Evolutionary conservation across 2,888 invertebrate species (phyloP).

Genomic region (Baccha elongata): DNA sequence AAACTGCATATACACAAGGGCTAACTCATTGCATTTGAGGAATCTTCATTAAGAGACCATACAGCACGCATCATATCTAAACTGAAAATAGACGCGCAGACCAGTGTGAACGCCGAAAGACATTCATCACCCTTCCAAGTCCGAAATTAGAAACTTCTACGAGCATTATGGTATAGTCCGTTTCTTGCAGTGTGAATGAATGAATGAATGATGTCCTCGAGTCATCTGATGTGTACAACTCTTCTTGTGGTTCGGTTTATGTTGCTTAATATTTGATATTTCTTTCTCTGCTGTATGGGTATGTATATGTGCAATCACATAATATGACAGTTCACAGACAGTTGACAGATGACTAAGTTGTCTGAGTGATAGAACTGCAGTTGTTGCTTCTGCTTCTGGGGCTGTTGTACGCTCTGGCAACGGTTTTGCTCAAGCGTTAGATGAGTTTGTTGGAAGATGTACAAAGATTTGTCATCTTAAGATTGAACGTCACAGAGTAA

Average conservation of each 20-base stretch:
- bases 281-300: constrained; percentile 54
- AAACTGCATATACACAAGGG: constrained; percentile 8
- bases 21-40: constrained; percentile 8
- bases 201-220: constrained; percentile 78
- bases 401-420: constrained; percentile 77
- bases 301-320: constrained; percentile 43
- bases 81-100: constrained; percentile 54
- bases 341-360: constrained; percentile 78
- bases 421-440: constrained; percentile 68
- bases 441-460: constrained; percentile 60
- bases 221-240: constrained; percentile 37
- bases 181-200: constrained; percentile 74
- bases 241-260: constrained; percentile 66
- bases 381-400: constrained; percentile 59
- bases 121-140: constrained; percentile 69
- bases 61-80: constrained; percentile 1
- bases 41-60: constrained; percentile 61
- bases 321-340: constrained; percentile 71
- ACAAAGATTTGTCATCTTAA: constrained; percentile 59
- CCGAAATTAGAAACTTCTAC: constrained; percentile 58
- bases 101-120: constrained; percentile 66
- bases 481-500: constrained; percentile 49
- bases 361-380: constrained; percentile 76
- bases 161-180: constrained; percentile 43
- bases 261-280: constrained; percentile 67